These are phyloP conservation scores for Loriculus beryllinus DNA, from an alignment of 2,797 vertebrate species.

Conservation along the genomic window DNA sequence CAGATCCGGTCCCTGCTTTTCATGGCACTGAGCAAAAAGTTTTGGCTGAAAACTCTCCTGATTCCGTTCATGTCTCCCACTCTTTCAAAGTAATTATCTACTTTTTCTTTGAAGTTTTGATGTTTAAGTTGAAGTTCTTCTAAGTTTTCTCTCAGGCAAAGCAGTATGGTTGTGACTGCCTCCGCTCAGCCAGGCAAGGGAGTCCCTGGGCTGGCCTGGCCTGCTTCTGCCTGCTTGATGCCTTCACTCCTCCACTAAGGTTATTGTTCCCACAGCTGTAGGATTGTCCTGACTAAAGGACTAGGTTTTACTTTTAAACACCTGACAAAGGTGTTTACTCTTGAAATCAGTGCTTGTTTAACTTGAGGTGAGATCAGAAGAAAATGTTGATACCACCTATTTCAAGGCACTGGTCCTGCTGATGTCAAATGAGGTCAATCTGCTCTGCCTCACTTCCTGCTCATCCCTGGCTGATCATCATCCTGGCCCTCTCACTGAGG, in stretches of 20 bases:
- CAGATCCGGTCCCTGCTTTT: neutral
- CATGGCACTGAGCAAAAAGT: neutral
- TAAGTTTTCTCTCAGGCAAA: neutral
- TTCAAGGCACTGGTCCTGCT: neutral
- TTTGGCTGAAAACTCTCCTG: neutral
- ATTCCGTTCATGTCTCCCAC: neutral
- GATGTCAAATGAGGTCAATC: neutral
- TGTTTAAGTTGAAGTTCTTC: neutral
- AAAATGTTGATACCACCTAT: neutral
- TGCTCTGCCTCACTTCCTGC: neutral
- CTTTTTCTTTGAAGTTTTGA: neutral
- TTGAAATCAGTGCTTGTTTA: neutral
- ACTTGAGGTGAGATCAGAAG: fast-evolving
- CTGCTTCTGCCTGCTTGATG: neutral
- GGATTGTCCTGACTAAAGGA: neutral
- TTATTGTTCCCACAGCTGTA: neutral
- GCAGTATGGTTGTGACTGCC: neutral
- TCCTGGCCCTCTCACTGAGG: neutral
- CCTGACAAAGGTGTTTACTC: neutral
- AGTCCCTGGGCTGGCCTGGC: neutral
- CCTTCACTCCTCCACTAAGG: neutral
- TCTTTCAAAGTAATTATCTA: neutral
- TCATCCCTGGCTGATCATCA: neutral
- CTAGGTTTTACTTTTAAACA: neutral
- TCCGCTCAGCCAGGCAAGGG: neutral